phyloP scores from a whole-genome alignment of 2,888 invertebrate genomes.

The Seladonia tumulorum region DNA sequence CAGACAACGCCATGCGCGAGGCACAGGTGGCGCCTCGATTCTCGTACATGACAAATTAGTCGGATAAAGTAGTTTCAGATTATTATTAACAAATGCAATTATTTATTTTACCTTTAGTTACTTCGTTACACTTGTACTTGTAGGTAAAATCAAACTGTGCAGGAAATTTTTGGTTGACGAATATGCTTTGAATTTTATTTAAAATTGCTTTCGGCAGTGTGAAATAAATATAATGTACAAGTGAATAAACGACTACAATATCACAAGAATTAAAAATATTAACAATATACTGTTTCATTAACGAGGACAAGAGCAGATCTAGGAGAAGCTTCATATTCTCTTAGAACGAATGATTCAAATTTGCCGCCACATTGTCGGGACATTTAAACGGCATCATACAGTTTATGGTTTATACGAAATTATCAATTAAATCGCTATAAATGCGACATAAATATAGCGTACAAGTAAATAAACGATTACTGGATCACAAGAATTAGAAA shows the following conservation, averaged over 20 bases:
- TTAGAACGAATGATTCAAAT: no score
- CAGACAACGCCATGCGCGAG: slow-evolving; percentile 20
- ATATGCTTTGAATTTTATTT: neutral
- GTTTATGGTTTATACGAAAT: no score
- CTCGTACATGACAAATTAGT: neutral
- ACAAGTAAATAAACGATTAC: no score
- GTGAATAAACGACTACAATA: no score
- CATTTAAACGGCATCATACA: no score
- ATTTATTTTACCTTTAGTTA: neutral
- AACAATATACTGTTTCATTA: neutral
- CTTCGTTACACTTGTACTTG: neutral
- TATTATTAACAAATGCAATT: neutral
- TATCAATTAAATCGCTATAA: no score
- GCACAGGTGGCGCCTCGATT: slow-evolving; percentile 40
- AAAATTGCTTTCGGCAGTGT: neutral
- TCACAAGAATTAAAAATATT: no score
- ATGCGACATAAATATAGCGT: no score
- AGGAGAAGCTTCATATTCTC: no score
- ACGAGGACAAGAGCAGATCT: no score
- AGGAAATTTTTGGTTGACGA: neutral
- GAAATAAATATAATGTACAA: neutral
- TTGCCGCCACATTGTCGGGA: no score
- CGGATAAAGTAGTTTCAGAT: neutral
- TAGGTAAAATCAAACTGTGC: neutral
- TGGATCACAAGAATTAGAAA: neutral